A percentile compares a stretch with the other conserved stretches of the same genome.
Conservation (phyloP, 2,797 vertebrate genomes). For the Gallinago solitaria region DNA sequence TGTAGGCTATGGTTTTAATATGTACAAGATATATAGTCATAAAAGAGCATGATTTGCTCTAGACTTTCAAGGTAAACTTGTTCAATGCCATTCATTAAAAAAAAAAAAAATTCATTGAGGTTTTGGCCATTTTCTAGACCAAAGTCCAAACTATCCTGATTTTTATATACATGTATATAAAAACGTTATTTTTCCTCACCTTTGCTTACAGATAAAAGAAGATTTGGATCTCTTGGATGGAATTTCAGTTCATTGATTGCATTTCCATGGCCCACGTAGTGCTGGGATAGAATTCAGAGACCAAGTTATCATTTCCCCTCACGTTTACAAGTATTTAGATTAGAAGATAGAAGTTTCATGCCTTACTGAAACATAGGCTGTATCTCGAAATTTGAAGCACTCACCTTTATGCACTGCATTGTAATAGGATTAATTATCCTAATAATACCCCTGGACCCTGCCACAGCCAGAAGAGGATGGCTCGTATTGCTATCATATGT, state of each 20-base stretch:
- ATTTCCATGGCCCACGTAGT: conserved; percentile 98
- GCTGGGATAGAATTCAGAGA: conserved; percentile 81
- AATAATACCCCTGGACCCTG: conserved; percentile 97
- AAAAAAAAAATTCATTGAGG: not conserved
- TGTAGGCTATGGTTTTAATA: not conserved
- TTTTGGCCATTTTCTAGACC: not conserved
- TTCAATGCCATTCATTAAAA: not conserved
- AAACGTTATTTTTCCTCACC: conserved; percentile 78
- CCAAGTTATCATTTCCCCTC: conserved; percentile 21
- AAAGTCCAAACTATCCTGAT: not conserved
- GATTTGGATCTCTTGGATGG: conserved; percentile 96
- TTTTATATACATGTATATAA: not conserved
- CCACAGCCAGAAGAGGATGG: conserved; percentile 94
- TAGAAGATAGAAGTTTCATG: not conserved
- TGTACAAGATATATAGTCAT: not conserved
- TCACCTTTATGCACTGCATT: conserved; percentile 99
- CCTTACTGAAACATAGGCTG: not conserved
- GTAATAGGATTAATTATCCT: conserved; percentile 98
- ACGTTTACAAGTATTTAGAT: not conserved
- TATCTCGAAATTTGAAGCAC: not conserved
- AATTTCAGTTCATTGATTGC: conserved; percentile 99
- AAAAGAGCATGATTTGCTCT: not conserved
- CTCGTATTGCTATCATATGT: conserved; percentile 98
- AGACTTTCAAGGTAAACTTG: not conserved
- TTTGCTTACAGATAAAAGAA: conserved; percentile 98